Conservation (phyloP, 2,113 vertebrate genomes). For the Maccullochella peelii region DNA sequence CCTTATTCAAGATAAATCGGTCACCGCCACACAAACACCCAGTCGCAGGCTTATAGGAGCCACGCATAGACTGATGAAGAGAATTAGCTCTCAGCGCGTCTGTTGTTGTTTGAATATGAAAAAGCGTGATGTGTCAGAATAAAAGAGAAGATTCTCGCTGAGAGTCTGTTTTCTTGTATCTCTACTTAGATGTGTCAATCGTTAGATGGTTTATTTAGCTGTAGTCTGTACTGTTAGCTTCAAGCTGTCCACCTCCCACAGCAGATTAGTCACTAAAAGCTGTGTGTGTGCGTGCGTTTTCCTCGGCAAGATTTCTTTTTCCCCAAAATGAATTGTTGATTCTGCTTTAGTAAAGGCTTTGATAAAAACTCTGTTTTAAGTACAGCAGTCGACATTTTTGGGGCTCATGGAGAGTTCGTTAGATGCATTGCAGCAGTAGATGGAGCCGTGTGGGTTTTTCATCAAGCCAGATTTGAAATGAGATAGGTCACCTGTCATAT, state of each 20-base stretch:
- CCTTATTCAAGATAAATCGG: conserved; percentile 53
- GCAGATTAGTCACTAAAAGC: conserved; percentile 79
- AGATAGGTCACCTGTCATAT: conserved; percentile 44
- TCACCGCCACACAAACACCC: conserved; percentile 40
- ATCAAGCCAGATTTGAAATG: conserved; percentile 49
- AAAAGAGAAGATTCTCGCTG: conserved; percentile 61
- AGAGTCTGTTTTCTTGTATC: conserved; percentile 72
- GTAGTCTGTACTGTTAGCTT: conserved; percentile 72
- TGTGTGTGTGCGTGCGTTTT: conserved; percentile 38
- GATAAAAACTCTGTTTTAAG: conserved; percentile 57
- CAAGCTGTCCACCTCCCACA: conserved; percentile 82
- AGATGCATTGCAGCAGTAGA: conserved; percentile 41
- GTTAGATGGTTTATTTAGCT: conserved; percentile 81
- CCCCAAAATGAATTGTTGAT: conserved; percentile 58
- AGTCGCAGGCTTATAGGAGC: conserved; percentile 20
- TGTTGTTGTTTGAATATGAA: conserved; percentile 57
- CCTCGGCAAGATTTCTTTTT: conserved; percentile 11
- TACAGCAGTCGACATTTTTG: conserved; percentile 56
- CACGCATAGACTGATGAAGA: conserved; percentile 40
- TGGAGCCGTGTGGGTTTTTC: conserved; percentile 42
- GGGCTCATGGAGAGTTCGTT: conserved; percentile 45
- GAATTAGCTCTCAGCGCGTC: conserved; percentile 47
- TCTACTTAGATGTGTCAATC: conserved; percentile 76
- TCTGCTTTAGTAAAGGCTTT: conserved; percentile 63
- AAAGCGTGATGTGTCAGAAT: conserved; percentile 60